phyloP scores from a whole-genome alignment of 2,888 invertebrate species.

The Marasmarcha lunaedactyla region DNA sequence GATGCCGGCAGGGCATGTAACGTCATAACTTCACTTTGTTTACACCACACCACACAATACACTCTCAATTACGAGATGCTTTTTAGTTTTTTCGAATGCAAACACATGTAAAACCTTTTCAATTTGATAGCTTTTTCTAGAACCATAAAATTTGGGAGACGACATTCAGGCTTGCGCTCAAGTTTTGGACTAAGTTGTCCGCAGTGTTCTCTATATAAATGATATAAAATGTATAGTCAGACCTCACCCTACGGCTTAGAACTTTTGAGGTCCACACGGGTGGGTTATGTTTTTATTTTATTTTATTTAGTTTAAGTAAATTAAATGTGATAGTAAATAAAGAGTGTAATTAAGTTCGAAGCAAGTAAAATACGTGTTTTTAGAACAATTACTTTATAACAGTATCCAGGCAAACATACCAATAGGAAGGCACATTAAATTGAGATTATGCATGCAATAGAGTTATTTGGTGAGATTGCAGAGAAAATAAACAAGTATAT shows the following conservation, averaged over 20 bases:
- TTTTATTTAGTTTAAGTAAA: too few species aligned
- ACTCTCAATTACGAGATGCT: constrained; percentile 30
- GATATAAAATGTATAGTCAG: constrained; percentile 25
- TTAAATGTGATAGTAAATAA: too few species aligned
- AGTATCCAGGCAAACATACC: too few species aligned
- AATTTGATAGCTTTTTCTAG: constrained; percentile 26
- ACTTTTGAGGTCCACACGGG: constrained; percentile 26
- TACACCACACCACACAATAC: constrained; percentile 16
- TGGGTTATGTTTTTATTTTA: constrained; percentile 16
- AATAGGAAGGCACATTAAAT: too few species aligned
- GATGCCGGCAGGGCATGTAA: constrained; percentile 61
- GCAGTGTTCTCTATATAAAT: constrained; percentile 25
- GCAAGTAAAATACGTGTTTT: too few species aligned
- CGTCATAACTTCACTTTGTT: constrained; percentile 63
- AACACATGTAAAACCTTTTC: constrained; percentile 31
- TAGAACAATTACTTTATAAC: too few species aligned
- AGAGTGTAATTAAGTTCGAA: too few species aligned
- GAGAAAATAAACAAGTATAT: too few species aligned
- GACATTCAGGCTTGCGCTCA: constrained; percentile 52
- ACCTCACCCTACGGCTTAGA: constrained; percentile 22
- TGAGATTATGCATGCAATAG: too few species aligned
- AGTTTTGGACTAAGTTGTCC: constrained; percentile 36
- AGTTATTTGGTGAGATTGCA: too few species aligned
- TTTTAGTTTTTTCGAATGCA: constrained; percentile 35
- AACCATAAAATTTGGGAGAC: constrained; percentile 28